Base-by-base conservation (phyloP, 1,140 invertebrate genomes). In the Bombus sibiricus region DNA sequence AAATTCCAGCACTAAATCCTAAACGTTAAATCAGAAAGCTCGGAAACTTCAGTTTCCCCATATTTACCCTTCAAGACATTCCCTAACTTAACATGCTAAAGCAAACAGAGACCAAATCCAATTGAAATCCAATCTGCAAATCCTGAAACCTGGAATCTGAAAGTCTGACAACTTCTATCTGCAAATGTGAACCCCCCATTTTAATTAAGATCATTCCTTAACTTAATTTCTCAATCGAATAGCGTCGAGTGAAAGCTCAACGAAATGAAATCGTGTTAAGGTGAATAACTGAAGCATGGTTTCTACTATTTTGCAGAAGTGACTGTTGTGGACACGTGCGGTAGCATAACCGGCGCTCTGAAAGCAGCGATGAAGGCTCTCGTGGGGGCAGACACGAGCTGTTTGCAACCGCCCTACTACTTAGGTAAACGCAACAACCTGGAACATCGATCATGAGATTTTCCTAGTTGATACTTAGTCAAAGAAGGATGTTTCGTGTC, bases 321-420 rank as follows among this genome's bases (percentile, higher is more conserved):
- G 37, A 89, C 88, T 5, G 91, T 94, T 66, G 76, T 95, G 82
- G 94, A 95, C 71, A 95, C 95, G 10, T 95, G 95, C 86, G 94
- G 93, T 25, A 94, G 89, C 64, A 88, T 95, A 25, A 85, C 92
- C 4, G 94, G 93, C 5, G 91, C 94, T 32, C 81, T 95, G 77
- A 95, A 93, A 82, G 94, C 94, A 4, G 90, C 93, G 1, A 94
- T 95, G 92, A 94, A 94, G 77, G 91, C 93, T 77, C 90, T 95
- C 41, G 93, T 95, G 3, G 90, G 88, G 81, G 91, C 93, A 22
- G 93, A 94, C 68, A 87, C 94, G 28, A 93, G 92, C 68, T 95
- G 94, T 81, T 86, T 95, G 62, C 92, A 94, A 77, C 93, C 95
- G 62, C 95, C 95, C 57, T 85, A 93, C 81, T 93, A 92, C 62